Conservation (phyloP, 2,797 vertebrate genomes). For the Enteromius mattozi region DNA sequence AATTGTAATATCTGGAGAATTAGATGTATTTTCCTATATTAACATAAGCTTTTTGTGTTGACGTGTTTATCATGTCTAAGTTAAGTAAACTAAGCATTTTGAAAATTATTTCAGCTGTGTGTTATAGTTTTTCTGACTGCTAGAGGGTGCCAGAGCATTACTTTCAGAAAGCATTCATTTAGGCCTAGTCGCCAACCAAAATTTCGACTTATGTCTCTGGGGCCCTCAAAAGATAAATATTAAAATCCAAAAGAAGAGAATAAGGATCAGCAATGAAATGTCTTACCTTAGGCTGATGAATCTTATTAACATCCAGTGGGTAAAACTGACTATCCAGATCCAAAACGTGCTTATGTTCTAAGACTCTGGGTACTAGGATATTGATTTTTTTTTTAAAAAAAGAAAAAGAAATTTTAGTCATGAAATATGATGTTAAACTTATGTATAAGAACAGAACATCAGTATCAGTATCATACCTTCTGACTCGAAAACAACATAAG, state of each 20-base stretch:
- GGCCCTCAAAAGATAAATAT: not conserved
- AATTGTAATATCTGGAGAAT: not conserved
- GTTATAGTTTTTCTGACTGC: not conserved
- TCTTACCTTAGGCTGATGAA: constrained; percentile 57
- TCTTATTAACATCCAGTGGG: constrained; percentile 53
- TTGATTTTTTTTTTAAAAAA: not conserved
- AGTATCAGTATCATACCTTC: constrained; percentile 59
- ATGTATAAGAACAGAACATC: not conserved
- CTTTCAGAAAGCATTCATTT: not conserved
- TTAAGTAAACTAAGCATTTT: not conserved
- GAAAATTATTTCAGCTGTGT: not conserved
- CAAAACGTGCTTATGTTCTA: constrained; percentile 54
- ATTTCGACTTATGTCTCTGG: not conserved
- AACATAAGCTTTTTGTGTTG: not conserved
- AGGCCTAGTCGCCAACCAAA: not conserved
- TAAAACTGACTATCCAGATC: constrained; percentile 50
- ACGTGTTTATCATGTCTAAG: not conserved
- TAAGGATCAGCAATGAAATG: not conserved
- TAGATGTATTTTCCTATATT: not conserved
- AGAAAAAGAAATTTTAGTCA: not conserved
- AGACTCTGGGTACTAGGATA: constrained; percentile 50
- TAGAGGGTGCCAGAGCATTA: not conserved
- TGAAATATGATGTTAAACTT: not conserved
- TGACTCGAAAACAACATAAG: constrained; percentile 65
- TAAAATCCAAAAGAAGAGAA: not conserved